Evolutionary conservation across 2,888 invertebrate genomes (phyloP).

Genomic region (Nemoura dubitans): DNA sequence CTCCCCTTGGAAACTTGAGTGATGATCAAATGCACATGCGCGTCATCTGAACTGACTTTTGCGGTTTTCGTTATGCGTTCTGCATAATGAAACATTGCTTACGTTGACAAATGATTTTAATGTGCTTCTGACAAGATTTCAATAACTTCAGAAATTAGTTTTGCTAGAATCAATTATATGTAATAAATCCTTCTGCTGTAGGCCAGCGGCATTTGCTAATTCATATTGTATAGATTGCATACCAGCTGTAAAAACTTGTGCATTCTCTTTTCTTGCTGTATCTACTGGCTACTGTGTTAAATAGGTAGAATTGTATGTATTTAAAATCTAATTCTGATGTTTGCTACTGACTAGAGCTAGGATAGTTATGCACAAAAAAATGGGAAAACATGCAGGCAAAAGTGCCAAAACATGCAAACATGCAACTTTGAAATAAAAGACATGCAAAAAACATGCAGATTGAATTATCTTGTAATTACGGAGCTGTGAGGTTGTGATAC

Average conservation of each 20-base stretch:
- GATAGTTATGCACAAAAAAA: too few species aligned
- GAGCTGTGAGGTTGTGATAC: too few species aligned
- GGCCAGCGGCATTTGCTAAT: background rate
- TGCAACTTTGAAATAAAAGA: too few species aligned
- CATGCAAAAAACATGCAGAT: too few species aligned
- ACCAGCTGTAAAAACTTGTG: too few species aligned
- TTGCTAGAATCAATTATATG: background rate
- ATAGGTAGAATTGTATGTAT: too few species aligned
- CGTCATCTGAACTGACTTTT: slow-evolving; percentile 1
- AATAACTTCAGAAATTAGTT: background rate
- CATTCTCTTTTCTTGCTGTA: background rate
- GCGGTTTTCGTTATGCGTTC: slow-evolving; percentile 1
- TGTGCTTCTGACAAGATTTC: slow-evolving; percentile 19
- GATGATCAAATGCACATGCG: slow-evolving; percentile 20
- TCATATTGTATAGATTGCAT: background rate
- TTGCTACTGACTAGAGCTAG: too few species aligned
- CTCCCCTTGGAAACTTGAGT: background rate
- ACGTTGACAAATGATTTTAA: slow-evolving; percentile 25
- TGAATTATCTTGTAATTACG: too few species aligned
- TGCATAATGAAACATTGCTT: background rate
- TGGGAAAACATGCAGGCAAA: too few species aligned
- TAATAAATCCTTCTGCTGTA: background rate
- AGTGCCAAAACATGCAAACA: too few species aligned
- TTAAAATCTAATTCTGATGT: too few species aligned
- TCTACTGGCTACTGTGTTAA: background rate